phyloP scores from a whole-genome alignment of 1,140 invertebrate genomes.

The Calosoma granatense region DNA sequence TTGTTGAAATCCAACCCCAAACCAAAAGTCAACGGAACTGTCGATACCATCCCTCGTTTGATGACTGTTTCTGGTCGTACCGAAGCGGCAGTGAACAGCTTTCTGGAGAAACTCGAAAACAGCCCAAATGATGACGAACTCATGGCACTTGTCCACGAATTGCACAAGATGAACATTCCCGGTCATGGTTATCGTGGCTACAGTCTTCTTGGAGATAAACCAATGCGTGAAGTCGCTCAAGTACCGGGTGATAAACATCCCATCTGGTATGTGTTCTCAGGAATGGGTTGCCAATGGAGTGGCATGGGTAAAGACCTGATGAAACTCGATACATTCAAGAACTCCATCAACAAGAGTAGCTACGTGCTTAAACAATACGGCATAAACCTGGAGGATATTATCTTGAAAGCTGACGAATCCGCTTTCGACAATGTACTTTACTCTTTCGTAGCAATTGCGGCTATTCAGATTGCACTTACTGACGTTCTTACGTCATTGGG shows the following conservation, averaged over 20 bases:
- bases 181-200: conserved; percentile 72
- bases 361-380: conserved; percentile 64
- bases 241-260: conserved; percentile 54
- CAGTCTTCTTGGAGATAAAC: conserved; percentile 49
- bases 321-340: conserved; percentile 65
- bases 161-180: conserved; percentile 54
- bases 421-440: conserved; percentile 76
- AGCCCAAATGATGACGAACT: conserved; percentile 62
- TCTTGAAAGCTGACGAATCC: conserved; percentile 63
- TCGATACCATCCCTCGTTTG: conserved; percentile 52
- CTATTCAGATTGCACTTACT: conserved; percentile 87
- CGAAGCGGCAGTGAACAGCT: conserved; percentile 59
- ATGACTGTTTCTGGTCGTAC: conserved; percentile 76
- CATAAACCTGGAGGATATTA: conserved; percentile 70
- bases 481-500: conserved; percentile 71
- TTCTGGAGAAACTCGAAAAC: conserved; percentile 53
- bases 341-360: conserved; percentile 65
- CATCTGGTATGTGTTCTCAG: conserved; percentile 90
- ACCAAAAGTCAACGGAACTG: conserved; percentile 47
- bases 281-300: conserved; percentile 95
- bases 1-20: conserved; percentile 72
- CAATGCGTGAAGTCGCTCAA: conserved; percentile 23
- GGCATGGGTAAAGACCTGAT: conserved; percentile 86
- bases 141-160: conserved; percentile 62
- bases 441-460: conserved; percentile 87